phyloP scores from a whole-genome alignment of 2,797 vertebrate genomes.

The Orientallactaga sibirica region DNA sequence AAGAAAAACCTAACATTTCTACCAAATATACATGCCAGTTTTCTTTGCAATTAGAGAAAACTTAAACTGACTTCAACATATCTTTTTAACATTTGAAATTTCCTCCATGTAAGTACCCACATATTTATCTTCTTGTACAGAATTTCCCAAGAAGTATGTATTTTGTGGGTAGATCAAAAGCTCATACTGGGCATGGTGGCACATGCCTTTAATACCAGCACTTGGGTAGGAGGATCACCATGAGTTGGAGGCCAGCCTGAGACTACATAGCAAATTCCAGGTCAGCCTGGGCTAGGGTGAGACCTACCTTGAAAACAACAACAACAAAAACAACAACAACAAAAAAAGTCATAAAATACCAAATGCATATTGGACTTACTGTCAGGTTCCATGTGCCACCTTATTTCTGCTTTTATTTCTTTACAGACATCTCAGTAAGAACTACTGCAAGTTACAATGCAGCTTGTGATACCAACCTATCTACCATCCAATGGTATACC shows the following conservation, averaged over 20 bases:
- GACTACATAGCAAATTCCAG: not conserved
- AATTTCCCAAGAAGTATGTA: constrained; percentile 14
- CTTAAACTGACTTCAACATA: constrained; percentile 3
- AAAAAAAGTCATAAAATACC: constrained; percentile 30
- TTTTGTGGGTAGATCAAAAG: not conserved
- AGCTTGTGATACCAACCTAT: not conserved
- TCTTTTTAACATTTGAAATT: constrained; percentile 26
- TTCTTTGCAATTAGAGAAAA: constrained; percentile 40
- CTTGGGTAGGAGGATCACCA: too few species aligned
- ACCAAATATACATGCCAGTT: not conserved
- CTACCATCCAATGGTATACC: not conserved
- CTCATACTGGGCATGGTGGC: too few species aligned
- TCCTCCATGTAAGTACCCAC: constrained; percentile 40
- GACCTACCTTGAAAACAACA: too few species aligned
- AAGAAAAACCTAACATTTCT: constrained; percentile 10
- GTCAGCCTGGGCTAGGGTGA: too few species aligned
- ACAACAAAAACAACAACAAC: not conserved
- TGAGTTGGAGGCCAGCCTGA: not conserved
- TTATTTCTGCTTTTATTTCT: constrained; percentile 23
- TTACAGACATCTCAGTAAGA: constrained; percentile 14
- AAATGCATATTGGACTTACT: not conserved
- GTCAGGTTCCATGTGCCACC: not conserved
- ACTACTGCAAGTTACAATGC: not conserved
- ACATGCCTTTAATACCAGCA: too few species aligned
- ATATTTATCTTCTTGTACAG: constrained; percentile 55